These are phyloP conservation scores for Poeciliopsis infans DNA, from an alignment of 2,797 vertebrate species.

Conservation along the genomic window DNA sequence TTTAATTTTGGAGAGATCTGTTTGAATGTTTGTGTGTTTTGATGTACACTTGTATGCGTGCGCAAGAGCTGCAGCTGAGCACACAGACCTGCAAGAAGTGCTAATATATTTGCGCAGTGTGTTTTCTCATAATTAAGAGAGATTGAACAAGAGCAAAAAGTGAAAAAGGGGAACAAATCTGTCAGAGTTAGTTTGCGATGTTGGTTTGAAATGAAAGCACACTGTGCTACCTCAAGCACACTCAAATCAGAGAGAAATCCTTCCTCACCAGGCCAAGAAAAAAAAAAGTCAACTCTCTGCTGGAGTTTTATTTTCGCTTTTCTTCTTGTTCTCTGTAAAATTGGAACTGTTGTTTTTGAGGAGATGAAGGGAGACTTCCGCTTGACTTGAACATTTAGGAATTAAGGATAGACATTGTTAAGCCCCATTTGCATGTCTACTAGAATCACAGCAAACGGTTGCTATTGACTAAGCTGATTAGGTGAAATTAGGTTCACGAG, in stretches of 20 bases:
- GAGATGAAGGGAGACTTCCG: slow-evolving; percentile 79
- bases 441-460: slow-evolving; percentile 81
- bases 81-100: slow-evolving; percentile 74
- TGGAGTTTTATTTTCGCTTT: slow-evolving; percentile 61
- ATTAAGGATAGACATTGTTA: slow-evolving; percentile 83
- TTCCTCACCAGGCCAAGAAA: slow-evolving; percentile 68
- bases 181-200: slow-evolving; percentile 85
- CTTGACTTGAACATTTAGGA: slow-evolving; percentile 80
- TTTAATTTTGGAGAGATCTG: slow-evolving; percentile 60
- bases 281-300: slow-evolving; percentile 53
- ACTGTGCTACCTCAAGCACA: slow-evolving; percentile 85
- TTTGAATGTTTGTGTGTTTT: slow-evolving; percentile 37
- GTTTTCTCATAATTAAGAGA: slow-evolving; percentile 76
- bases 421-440: slow-evolving; percentile 82
- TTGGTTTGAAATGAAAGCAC: slow-evolving; percentile 84
- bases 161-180: slow-evolving; percentile 79
- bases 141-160: slow-evolving; percentile 69
- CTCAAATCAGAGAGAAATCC: slow-evolving; percentile 81
- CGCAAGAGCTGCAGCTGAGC: slow-evolving; percentile 73
- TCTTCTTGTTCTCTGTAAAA: slow-evolving; percentile 47
- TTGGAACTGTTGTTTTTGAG: slow-evolving; percentile 81
- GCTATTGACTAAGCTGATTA: slow-evolving; percentile 86
- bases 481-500: slow-evolving; percentile 82
- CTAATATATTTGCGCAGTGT: slow-evolving; percentile 79
- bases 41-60: neutral